Conservation (phyloP, 2,888 invertebrate genomes). For the Andrena fulva region DNA sequence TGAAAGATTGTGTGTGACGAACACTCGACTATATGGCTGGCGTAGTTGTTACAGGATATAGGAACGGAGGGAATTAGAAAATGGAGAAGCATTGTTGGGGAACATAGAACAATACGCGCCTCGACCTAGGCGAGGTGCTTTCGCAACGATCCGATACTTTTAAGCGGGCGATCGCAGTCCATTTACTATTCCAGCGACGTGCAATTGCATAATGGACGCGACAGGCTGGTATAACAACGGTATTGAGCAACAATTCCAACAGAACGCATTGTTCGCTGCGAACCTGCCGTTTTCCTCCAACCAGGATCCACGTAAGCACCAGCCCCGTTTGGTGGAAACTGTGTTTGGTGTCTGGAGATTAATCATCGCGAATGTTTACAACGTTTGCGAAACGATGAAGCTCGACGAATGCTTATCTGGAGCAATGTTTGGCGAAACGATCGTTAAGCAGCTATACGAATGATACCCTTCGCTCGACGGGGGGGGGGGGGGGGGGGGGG, state of each 20-base stretch:
- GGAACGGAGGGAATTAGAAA: neutral
- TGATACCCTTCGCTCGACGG: neutral
- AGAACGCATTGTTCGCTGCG: slow-evolving; percentile 51
- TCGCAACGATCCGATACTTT: slow-evolving; percentile 59
- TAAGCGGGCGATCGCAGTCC: slow-evolving; percentile 53
- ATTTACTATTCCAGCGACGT: slow-evolving; percentile 68
- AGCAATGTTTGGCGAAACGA: slow-evolving; percentile 9
- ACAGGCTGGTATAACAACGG: slow-evolving; percentile 40
- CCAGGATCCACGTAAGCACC: slow-evolving; percentile 3
- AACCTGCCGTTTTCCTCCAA: slow-evolving; percentile 46
- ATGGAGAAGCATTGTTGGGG: neutral
- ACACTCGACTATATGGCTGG: no score
- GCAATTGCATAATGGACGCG: slow-evolving; percentile 70
- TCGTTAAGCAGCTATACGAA: neutral
- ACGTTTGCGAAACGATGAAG: slow-evolving; percentile 28
- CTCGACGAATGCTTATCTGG: slow-evolving; percentile 19
- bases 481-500: neutral
- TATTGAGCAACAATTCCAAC: slow-evolving; percentile 64
- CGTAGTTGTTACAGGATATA: neutral
- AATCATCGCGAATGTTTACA: slow-evolving; percentile 19
- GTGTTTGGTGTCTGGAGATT: slow-evolving; percentile 8
- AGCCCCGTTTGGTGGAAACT: slow-evolving; percentile 10
- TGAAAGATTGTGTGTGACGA: no score
- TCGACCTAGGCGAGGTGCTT: slow-evolving; percentile 37
- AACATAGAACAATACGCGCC: slow-evolving; percentile 8